phyloP scores from a whole-genome alignment of 2,888 invertebrate species.

The Listrodromus nycthemerus region DNA sequence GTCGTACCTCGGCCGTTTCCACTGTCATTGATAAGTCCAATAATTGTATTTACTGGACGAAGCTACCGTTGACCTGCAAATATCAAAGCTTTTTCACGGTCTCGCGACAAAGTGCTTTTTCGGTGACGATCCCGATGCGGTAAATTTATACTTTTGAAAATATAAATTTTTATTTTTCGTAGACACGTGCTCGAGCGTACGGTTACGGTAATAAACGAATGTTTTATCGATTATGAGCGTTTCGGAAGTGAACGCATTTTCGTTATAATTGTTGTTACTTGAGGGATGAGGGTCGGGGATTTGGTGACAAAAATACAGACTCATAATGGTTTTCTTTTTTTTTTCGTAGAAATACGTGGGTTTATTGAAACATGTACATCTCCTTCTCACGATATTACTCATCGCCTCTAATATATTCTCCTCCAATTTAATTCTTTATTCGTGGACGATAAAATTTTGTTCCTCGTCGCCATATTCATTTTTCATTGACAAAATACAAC shows the following conservation, averaged over 20 bases:
- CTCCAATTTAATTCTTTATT: constrained; percentile 58
- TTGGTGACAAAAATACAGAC: constrained; percentile 1
- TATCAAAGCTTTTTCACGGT: no score
- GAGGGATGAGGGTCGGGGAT: constrained; percentile 42
- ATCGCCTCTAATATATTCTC: constrained; percentile 70
- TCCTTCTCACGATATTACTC: constrained; percentile 71
- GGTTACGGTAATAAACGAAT: neutral
- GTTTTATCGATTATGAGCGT: neutral
- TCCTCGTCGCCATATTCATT: constrained; percentile 53
- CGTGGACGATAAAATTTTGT: constrained; percentile 65
- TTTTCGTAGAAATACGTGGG: constrained; percentile 83
- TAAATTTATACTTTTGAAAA: no score
- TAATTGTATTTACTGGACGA: neutral
- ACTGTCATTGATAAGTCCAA: constrained; percentile 10
- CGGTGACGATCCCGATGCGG: no score
- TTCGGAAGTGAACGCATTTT: neutral
- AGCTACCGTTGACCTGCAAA: no score
- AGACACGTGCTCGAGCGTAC: neutral
- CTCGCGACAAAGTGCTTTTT: no score
- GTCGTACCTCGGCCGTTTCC: neutral
- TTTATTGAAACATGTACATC: constrained; percentile 84
- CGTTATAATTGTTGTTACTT: neutral
- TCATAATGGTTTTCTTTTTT: constrained; percentile 59
- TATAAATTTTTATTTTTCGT: no score
- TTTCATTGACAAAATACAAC: constrained; percentile 48